Conservation (phyloP, 1,140 invertebrate genomes). For the Drosophila saltans region DNA sequence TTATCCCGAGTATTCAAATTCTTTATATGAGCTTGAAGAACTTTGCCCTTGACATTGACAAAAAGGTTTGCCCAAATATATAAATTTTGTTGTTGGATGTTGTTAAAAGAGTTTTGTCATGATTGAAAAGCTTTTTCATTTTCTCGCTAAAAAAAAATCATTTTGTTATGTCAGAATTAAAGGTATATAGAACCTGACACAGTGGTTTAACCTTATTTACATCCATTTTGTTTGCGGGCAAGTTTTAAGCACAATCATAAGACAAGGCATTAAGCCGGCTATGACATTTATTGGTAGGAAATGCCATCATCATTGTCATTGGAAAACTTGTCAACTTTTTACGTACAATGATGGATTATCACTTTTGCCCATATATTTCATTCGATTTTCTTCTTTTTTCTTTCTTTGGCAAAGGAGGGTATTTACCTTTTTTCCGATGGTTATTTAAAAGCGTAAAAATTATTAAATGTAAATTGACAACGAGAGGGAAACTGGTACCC, state of each 20-base stretch:
- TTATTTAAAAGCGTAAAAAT: slow-evolving; percentile 40
- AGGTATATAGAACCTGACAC: not conserved
- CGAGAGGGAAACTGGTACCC: slow-evolving; percentile 34
- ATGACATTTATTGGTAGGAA: slow-evolving; percentile 11
- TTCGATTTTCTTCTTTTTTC: not conserved
- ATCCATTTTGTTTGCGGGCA: not conserved
- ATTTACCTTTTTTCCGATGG: slow-evolving; percentile 52
- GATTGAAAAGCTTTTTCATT: slow-evolving; percentile 77
- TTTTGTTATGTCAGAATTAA: slow-evolving; percentile 50
- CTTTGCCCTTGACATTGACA: slow-evolving; percentile 10
- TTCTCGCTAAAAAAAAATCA: slow-evolving; percentile 48
- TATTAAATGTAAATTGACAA: slow-evolving; percentile 72
- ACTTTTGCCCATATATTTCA: slow-evolving; percentile 28
- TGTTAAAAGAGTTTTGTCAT: slow-evolving; percentile 64
- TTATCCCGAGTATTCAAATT: slow-evolving; percentile 8
- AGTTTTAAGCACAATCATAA: not conserved
- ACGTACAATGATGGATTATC: slow-evolving; percentile 70
- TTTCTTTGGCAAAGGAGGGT: not conserved
- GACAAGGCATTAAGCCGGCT: not conserved
- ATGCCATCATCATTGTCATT: slow-evolving; percentile 8
- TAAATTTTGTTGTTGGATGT: slow-evolving; percentile 48
- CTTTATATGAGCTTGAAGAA: slow-evolving; percentile 12
- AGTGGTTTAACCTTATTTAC: not conserved
- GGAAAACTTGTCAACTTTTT: slow-evolving; percentile 41
- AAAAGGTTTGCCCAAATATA: slow-evolving; percentile 37